These are phyloP conservation scores for Enteromius mattozi DNA, from an alignment of 2,797 vertebrate species.

Conservation along the genomic window DNA sequence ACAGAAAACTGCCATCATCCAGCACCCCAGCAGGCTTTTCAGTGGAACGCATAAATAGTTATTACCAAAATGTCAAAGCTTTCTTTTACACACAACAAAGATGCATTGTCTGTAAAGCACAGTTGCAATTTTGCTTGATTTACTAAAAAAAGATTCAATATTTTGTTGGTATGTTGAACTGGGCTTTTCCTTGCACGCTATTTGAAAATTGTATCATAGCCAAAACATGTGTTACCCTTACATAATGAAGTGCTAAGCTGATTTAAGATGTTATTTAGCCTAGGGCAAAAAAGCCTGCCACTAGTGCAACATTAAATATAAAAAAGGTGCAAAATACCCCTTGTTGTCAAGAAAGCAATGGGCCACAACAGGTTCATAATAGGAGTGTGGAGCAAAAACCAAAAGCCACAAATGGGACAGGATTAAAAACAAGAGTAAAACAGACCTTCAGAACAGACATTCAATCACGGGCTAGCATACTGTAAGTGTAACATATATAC, in stretches of 20 bases:
- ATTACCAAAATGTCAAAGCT: conserved; percentile 7
- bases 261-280: conserved; percentile 9
- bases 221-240: neutral
- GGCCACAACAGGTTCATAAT: conserved; percentile 6
- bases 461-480: conserved; percentile 7
- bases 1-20: neutral
- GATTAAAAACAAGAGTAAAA: conserved; percentile 1
- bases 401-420: neutral
- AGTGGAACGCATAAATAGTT: neutral
- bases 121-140: neutral
- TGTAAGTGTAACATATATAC: conserved; percentile 44
- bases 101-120: neutral
- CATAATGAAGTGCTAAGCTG: neutral
- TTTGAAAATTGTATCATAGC: neutral
- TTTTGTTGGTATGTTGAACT: neutral
- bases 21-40: neutral
- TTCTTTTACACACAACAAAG: neutral
- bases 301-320: neutral
- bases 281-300: too few species aligned
- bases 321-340: neutral
- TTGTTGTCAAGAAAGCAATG: conserved; percentile 13
- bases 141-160: neutral
- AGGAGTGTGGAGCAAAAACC: neutral
- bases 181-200: neutral
- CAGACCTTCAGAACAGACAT: neutral